Evolutionary conservation across 1,140 invertebrate genomes (phyloP).

Genomic region (Drosophila nigromelanica): DNA sequence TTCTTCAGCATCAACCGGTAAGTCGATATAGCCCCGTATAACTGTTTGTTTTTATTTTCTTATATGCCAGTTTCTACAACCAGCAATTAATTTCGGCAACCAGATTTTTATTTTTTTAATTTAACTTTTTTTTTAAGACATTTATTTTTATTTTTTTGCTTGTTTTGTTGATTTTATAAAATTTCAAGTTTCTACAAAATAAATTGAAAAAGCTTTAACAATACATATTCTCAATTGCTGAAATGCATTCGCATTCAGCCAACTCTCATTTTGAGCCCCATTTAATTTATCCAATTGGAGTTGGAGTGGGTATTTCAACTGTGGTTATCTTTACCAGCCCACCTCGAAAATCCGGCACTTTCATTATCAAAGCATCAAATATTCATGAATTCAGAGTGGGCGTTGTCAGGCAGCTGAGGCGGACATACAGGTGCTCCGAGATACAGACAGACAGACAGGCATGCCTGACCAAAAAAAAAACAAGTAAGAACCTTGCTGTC

Average conservation of each 20-base stretch:
- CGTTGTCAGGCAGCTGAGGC: neutral
- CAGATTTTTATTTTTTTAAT: no score
- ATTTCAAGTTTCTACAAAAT: neutral
- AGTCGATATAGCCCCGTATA: no score
- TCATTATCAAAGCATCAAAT: slow-evolving; percentile 46
- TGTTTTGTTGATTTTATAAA: neutral
- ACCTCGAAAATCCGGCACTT: slow-evolving; percentile 11
- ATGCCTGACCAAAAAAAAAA: slow-evolving; percentile 13
- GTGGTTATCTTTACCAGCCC: slow-evolving; percentile 2
- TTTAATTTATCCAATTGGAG: neutral
- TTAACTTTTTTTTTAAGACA: no score
- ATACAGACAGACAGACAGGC: slow-evolving; percentile 4
- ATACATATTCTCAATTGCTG: neutral
- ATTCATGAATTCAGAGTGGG: slow-evolving; percentile 33
- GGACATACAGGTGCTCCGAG: slow-evolving; percentile 6
- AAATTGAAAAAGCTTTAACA: neutral
- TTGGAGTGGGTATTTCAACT: slow-evolving; percentile 9
- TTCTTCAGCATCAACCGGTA: no score
- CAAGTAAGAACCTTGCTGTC: neutral
- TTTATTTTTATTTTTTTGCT: neutral
- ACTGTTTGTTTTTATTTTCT: no score
- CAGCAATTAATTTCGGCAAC: no score
- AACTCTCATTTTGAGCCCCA: neutral
- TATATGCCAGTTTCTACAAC: no score
- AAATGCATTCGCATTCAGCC: neutral